Evolutionary conservation across 64 coral and sea anemone genomes (phyloP).

Genomic region (Montipora sp.): DNA sequence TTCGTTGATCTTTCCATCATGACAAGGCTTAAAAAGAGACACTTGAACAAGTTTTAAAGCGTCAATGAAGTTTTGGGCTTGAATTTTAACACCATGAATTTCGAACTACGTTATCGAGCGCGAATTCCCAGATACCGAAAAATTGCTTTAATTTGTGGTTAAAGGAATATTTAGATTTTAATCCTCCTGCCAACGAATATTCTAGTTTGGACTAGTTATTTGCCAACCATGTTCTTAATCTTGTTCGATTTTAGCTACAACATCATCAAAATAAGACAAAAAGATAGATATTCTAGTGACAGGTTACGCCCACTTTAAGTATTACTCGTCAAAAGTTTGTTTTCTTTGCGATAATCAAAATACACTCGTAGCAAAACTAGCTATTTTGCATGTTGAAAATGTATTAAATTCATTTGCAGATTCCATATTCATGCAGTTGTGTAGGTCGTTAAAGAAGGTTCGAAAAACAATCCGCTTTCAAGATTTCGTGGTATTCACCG

Average conservation of each 20-base stretch:
- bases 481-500: background rate
- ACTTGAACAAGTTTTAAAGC: background rate
- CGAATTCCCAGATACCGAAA: background rate
- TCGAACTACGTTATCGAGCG: background rate
- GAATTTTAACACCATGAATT: background rate
- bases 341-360: background rate
- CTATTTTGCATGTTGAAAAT: background rate
- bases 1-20: background rate
- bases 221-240: background rate
- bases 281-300: too few relatives aligned
- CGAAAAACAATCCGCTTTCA: background rate
- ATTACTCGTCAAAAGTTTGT: background rate
- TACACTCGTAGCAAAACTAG: background rate
- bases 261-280: too few relatives aligned
- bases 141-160: slow-evolving; percentile 36
- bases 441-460: background rate
- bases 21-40: background rate
- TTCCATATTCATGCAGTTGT: too few relatives aligned
- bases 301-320: background rate
- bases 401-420: background rate
- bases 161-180: background rate
- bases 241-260: background rate
- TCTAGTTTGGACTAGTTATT: background rate
- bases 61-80: background rate
- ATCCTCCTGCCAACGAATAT: background rate